Base-by-base conservation (phyloP, 2,113 vertebrate species). In the Strix aluco region DNA sequence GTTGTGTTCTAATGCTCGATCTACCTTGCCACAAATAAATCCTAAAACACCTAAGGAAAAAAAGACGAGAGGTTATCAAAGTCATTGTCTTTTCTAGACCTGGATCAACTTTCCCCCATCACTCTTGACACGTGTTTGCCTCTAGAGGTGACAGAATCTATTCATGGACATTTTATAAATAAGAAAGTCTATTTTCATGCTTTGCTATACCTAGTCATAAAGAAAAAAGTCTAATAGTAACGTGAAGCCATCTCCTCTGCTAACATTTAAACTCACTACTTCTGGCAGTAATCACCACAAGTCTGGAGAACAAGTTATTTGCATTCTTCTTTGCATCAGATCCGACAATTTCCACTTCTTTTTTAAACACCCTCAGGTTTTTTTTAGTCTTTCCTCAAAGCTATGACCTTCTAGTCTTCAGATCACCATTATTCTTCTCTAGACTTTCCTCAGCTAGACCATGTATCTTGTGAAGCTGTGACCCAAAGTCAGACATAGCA, bases 341-440 rank as follows among this genome's bases (percentile, higher is more conserved):
- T 61, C 54, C 32, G 16, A 92, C 18, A 91, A 75, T 16, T 81
- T 52, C 18, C 26, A 72, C 59, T 71, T 44, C 4, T 92, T 42
- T 90, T 67, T 73, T 22, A 44, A 80, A 65, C 13, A 52, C 13
- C 8, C 29, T 26, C 29, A 19, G 8, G 4, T 2, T 34, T 81
- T 87, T 61, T 63, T 42, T 62, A 55, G 65, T 25, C 69, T 75
- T 84, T 78, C n/a, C 73, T 52, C 70, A 93, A 87, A 85, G 61
- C 34, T 85, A 70, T 69, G 49, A 67, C 9, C 40, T 91, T 66
- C 55, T 10, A 61, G 40, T 65, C 25, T 63, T 69, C 13, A 47
- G 15, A 67, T 20, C 32, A 55, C 27, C 27, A n/a, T 12, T 32
- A 11, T 34, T 69, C 16, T 78, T 30, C 51, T 66, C 38, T 12